A percentile compares a stretch with the other conserved stretches of the same genome.
Evolutionary conservation across 2,888 invertebrate genomes (phyloP).

Genomic region (Metalampra italica): DNA sequence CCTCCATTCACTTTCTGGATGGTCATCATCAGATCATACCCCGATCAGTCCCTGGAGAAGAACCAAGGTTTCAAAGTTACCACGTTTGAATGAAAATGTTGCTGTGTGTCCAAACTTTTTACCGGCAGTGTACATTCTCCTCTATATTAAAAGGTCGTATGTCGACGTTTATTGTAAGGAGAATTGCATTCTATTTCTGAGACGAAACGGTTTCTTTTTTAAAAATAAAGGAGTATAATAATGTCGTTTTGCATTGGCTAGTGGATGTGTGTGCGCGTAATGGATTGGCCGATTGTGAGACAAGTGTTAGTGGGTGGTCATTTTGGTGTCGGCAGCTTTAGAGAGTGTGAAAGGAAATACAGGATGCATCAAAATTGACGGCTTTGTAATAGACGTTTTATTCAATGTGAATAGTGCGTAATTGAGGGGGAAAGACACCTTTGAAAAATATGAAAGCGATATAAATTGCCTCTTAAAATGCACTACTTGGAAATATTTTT

Average conservation of each 20-base stretch:
- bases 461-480: not conserved
- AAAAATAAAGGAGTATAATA: conserved; percentile 8
- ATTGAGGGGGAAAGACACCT: not conserved
- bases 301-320: conserved; percentile 57
- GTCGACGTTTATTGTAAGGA: not conserved
- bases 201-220: not conserved
- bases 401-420: not conserved
- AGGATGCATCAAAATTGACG: conserved; percentile 38
- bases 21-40: too few relatives aligned
- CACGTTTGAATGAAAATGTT: too few relatives aligned
- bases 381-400: not conserved
- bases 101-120: conserved; percentile 47
- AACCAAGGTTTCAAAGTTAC: too few relatives aligned
- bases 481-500: too few relatives aligned
- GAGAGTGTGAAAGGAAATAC: conserved; percentile 39
- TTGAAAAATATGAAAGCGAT: not conserved
- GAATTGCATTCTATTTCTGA: not conserved
- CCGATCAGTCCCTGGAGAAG: too few relatives aligned
- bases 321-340: conserved; percentile 49
- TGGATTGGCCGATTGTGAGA: conserved; percentile 57
- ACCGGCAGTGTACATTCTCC: conserved; percentile 35
- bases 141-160: not conserved
- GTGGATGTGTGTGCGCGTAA: conserved; percentile 47
- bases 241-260: conserved; percentile 20
- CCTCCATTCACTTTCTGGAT: too few relatives aligned